A percentile compares a stretch with the other conserved stretches of the same genome.
Evolutionary conservation across 2,113 vertebrate genomes (phyloP).

Genomic region (Aramus guarauna): DNA sequence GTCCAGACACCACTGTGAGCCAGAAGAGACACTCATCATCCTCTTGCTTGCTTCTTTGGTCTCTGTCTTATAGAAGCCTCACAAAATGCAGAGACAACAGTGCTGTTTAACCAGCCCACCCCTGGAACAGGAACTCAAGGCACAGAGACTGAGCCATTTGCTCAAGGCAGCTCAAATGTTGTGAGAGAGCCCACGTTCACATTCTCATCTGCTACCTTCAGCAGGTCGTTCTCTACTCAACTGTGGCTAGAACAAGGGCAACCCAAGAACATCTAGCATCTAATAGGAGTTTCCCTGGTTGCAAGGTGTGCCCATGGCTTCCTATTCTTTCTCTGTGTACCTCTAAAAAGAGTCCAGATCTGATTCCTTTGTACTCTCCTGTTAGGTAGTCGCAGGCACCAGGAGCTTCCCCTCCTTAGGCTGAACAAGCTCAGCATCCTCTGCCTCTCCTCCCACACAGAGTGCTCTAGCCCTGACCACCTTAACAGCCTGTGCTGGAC

Average conservation of each 20-base stretch:
- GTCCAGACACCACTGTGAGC: not conserved
- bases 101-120: not conserved
- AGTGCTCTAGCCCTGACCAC: not conserved
- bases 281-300: not conserved
- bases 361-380: not conserved
- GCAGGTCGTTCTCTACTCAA: fast-evolving
- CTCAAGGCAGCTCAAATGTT: not conserved
- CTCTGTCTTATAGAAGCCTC: not conserved
- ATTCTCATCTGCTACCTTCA: not conserved
- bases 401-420: not conserved
- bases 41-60: not conserved
- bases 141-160: not conserved
- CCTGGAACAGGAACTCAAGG: not conserved
- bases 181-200: not conserved
- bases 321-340: not conserved
- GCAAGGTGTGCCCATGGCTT: not conserved
- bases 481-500: not conserved
- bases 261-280: not conserved
- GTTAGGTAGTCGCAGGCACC: not conserved
- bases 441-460: not conserved
- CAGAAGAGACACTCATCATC: not conserved
- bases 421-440: not conserved
- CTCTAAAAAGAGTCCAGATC: not conserved
- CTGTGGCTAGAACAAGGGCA: not conserved
- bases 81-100: not conserved